Base-by-base conservation (phyloP, 2,888 invertebrate species). In the Caenorhabditis sp. region DNA sequence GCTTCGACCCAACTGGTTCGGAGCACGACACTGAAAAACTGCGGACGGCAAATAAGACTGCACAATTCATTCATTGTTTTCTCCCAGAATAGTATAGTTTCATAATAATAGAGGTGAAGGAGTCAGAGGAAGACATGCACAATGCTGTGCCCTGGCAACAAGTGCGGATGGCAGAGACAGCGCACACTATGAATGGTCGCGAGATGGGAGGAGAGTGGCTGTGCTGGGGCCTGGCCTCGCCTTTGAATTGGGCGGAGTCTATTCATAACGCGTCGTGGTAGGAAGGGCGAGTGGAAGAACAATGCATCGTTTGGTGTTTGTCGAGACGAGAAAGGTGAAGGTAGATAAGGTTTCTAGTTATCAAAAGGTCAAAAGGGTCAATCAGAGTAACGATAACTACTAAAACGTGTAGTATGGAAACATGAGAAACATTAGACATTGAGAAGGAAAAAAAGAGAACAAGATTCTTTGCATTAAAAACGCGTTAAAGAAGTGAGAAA, bases 11-110 rank as follows among this genome's bases (percentile, higher is more conserved):
- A 6, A 8, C 9, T 44, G 26, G 67, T 32, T 53, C 83, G 85
- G 76, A 83, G 85, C 85, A 83, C 82, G 26, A 44, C 67, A 76
- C 67, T 56, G 40, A 69, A 55, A 85, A 85, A 83, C 78, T 72
- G 72, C 82, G 68, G 68, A 82, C 28, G 53, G 74, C n/a, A 1
- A 32, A 24, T 24, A n/a, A n/a, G n/a, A n/a, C n/a, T n/a, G n/a
- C n/a, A n/a, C n/a, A n/a, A n/a, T n/a, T n/a, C n/a, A n/a, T n/a
- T n/a, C n/a, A n/a, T n/a, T n/a, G n/a, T n/a, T n/a, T n/a, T n/a
- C n/a, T 24, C 26, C n/a, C 64, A 64, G 4, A 65, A 51, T 18
- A 50, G 15, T 26, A 20, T 65, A 50, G 50, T 28, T n/a, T n/a
- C n/a, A n/a, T n/a, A n/a, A n/a, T n/a, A n/a, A n/a, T n/a, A n/a